These are phyloP conservation scores for Campodea augens DNA, from an alignment of 1,140 invertebrate species.

Conservation along the genomic window DNA sequence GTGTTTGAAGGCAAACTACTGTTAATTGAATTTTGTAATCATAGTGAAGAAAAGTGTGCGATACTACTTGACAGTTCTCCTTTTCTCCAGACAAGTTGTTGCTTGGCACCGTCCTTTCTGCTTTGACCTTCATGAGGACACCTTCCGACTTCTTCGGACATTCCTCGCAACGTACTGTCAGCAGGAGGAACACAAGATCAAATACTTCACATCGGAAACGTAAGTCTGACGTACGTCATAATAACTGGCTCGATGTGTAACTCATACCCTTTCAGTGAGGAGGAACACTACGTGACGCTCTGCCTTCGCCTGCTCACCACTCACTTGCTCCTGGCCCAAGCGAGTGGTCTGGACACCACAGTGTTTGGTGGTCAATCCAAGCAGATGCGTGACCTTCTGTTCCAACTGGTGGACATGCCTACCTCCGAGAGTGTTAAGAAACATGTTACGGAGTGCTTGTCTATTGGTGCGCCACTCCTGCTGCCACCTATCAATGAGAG, in stretches of 20 bases:
- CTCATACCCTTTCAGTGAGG: too few relatives aligned
- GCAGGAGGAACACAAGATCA: too few relatives aligned
- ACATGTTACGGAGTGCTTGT: conserved; percentile 34
- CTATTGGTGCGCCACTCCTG: conserved; percentile 35
- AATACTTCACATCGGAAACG: too few relatives aligned
- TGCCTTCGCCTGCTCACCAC: conserved; percentile 36
- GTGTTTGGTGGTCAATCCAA: conserved; percentile 32
- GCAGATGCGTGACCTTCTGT: conserved; percentile 33
- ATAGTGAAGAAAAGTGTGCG: too few relatives aligned
- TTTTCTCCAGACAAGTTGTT: conserved; percentile 27
- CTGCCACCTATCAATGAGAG: conserved; percentile 37
- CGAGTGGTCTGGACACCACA: conserved; percentile 26
- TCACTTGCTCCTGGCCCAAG: conserved; percentile 35
- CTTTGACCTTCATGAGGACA: conserved; percentile 39
- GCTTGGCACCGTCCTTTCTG: conserved; percentile 38
- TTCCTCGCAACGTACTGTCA: conserved; percentile 40
- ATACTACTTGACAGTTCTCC: too few relatives aligned
- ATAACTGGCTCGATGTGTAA: too few relatives aligned
- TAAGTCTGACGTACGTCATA: too few relatives aligned
- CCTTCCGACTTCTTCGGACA: conserved; percentile 32
- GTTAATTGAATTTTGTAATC: too few relatives aligned
- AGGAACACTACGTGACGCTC: conserved; percentile 36
- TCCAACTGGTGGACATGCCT: conserved; percentile 37
- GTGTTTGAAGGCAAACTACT: too few relatives aligned
- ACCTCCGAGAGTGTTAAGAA: conserved; percentile 31